These are phyloP conservation scores for Pseudochromis fuscus DNA, from an alignment of 2,797 vertebrate genomes.

Conservation along the genomic window DNA sequence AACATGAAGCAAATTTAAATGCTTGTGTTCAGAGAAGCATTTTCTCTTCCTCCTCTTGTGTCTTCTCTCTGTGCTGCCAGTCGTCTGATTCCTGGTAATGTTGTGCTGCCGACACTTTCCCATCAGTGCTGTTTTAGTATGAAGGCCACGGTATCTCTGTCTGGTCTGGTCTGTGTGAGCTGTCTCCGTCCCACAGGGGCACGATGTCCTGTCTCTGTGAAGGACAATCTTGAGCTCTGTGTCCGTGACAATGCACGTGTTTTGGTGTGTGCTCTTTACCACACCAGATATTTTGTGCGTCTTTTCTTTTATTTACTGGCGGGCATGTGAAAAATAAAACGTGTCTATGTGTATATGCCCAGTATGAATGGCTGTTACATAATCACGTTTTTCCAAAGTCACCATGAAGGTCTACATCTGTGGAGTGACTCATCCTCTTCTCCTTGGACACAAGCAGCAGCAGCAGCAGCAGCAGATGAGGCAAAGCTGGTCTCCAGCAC, in stretches of 20 bases:
- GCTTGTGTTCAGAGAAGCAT: not conserved
- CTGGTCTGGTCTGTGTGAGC: constrained; percentile 1
- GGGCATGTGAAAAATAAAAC: not conserved
- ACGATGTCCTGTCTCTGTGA: constrained; percentile 20
- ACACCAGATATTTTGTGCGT: not conserved
- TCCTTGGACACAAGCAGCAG: constrained; percentile 3
- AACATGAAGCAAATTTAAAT: not conserved
- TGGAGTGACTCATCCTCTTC: constrained; percentile 50
- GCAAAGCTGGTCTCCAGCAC: constrained; percentile 31
- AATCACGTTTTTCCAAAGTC: constrained; percentile 39
- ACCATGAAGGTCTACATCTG: constrained; percentile 42
- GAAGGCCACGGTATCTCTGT: constrained; percentile 34
- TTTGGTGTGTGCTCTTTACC: not conserved
- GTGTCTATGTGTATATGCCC: not conserved
- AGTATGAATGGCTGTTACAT: constrained; percentile 7
- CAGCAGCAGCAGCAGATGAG: not conserved
- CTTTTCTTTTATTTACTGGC: not conserved
- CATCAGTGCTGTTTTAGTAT: constrained; percentile 23
- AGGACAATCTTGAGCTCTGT: constrained; percentile 24
- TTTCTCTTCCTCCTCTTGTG: not conserved
- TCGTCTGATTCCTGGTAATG: constrained; percentile 6
- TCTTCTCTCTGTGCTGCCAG: not conserved
- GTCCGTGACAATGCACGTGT: not conserved
- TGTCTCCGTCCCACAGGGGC: constrained; percentile 10
- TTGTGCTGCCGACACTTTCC: constrained; percentile 2